Base-by-base conservation (phyloP, 1,140 invertebrate genomes). In the Vanessa atalanta region DNA sequence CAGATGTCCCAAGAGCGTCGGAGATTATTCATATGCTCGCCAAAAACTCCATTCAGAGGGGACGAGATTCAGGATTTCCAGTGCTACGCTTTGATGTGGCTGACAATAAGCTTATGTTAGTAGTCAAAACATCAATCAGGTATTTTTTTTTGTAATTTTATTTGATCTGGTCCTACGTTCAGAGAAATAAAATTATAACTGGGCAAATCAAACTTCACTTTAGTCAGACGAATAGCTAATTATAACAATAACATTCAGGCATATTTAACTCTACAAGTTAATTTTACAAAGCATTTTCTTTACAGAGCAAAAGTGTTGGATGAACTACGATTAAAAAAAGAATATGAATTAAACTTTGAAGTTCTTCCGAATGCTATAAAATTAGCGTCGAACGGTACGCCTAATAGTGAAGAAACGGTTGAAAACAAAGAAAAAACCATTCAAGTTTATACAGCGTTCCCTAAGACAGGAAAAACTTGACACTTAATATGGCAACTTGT, bases 71-170 rank as follows among this genome's bases (percentile, higher is more conserved):
- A 15, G 88, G 87, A 6, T 85, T 84, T 48, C 81, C 82, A 8
- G 67, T 92, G 0, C 6, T 92, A 8, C 81, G 90, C 0, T 91
- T 92, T 67, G 90, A 92, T 53, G 83, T 88, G 26, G 83, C 80
- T 14, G 80, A 78, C 37, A 75, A 84, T 8, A 75, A 84, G 4
- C 48, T 69, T 14, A 48, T 86, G 89, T 91, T 63, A 85, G 85
- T 85, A 67, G n/a, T 1, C 9, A 55, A 6, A 55, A 23, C 11
- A 20, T 0, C 1, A 2, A 2, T 7, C 5, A 51, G 0, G 7
- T 1, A 48, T 13, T 48, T 48, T 6, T 47, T 48, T 48, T 48
- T 48, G 47, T 48, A 48, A 48, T 51, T 15, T 1, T 51, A 2
- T 31, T 31, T 3, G 26, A 3, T 4, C 26, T 31, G 26, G 6